Percentiles rank a stretch among this genome's conserved stretches.
phyloP scores from a whole-genome alignment of 2,113 vertebrate species.

The Ceratotherium simum region DNA sequence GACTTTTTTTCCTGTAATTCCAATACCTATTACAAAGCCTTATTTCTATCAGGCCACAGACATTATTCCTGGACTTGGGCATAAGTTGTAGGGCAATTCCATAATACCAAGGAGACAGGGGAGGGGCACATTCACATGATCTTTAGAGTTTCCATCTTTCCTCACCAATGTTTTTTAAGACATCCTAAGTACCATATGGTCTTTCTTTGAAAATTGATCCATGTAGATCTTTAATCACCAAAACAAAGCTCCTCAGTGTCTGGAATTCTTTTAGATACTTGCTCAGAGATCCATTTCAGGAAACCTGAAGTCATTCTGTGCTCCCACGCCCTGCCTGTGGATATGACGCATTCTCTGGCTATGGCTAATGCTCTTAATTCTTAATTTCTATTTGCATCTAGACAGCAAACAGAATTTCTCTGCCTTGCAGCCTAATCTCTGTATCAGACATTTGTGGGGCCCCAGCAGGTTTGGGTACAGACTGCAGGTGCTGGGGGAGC shows the following conservation, averaged over 20 bases:
- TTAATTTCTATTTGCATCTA: too few relatives aligned
- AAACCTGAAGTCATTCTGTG: background rate
- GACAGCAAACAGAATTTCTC: too few relatives aligned
- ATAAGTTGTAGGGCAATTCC: background rate
- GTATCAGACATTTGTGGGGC: too few relatives aligned
- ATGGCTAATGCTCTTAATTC: background rate
- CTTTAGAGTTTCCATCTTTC: background rate
- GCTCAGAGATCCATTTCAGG: background rate
- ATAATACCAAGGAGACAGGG: background rate
- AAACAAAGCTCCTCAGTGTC: background rate
- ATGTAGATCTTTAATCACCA: background rate
- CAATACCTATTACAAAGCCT: background rate
- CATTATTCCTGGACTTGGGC: background rate
- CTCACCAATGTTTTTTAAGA: background rate
- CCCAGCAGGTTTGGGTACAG: slow-evolving; percentile 53
- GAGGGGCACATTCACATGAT: background rate
- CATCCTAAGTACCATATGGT: background rate
- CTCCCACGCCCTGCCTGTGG: accelerated
- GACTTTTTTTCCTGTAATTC: background rate
- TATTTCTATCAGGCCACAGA: background rate
- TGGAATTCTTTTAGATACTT: background rate
- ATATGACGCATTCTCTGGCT: accelerated
- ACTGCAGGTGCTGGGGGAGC: background rate
- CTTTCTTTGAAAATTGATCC: background rate
- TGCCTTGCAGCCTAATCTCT: too few relatives aligned